Evolutionary conservation across 2,113 vertebrate genomes (phyloP).

Genomic region (Thomomys bottae): DNA sequence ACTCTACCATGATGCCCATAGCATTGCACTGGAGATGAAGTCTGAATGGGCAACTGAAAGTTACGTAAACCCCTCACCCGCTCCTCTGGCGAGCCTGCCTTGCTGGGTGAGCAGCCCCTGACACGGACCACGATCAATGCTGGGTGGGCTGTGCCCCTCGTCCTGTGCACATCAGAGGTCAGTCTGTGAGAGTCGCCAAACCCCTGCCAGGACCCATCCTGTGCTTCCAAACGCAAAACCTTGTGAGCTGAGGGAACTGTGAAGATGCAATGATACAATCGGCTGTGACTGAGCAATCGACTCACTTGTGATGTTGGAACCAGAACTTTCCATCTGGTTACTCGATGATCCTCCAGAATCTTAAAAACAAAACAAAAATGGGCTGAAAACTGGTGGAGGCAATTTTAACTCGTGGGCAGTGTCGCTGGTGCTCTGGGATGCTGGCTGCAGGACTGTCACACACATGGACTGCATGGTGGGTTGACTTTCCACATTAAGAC

Average conservation of each 20-base stretch:
- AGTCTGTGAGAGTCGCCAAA: too few relatives aligned
- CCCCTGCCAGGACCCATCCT: neutral
- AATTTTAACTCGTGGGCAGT: neutral
- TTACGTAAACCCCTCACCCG: neutral
- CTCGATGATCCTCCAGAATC: neutral
- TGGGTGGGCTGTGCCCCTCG: neutral
- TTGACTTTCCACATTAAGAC: neutral
- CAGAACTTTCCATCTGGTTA: neutral
- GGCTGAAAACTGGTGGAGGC: neutral
- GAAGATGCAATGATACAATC: neutral
- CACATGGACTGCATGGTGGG: neutral
- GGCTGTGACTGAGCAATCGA: constrained; percentile 28
- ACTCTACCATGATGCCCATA: too few relatives aligned
- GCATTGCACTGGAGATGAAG: neutral
- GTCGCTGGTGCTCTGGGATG: neutral
- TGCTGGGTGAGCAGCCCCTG: neutral
- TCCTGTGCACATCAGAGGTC: too few relatives aligned
- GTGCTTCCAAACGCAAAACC: neutral
- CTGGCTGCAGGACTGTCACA: neutral
- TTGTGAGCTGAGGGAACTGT: neutral
- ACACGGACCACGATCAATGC: neutral
- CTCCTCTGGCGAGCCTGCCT: neutral
- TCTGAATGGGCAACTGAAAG: neutral
- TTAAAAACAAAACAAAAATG: constrained; percentile 1
- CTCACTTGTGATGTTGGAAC: neutral